phyloP scores from a whole-genome alignment of 2,888 invertebrate species.

The Gisinianus flammeolus region DNA sequence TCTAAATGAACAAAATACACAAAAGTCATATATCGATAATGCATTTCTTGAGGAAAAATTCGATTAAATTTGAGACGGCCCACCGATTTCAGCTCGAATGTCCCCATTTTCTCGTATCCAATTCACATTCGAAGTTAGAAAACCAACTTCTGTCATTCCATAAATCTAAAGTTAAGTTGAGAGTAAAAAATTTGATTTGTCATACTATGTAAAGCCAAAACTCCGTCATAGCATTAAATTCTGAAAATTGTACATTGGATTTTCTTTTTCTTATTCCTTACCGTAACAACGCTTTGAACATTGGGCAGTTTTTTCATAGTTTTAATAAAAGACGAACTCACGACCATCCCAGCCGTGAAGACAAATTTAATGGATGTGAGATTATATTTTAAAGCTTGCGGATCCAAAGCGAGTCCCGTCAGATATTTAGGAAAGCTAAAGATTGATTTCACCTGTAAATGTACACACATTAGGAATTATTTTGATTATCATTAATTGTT shows the following conservation, averaged over 20 bases:
- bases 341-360: conserved; percentile 47
- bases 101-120: conserved; percentile 27
- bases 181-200: no score
- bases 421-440: conserved; percentile 55
- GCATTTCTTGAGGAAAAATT: not conserved
- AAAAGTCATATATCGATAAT: not conserved
- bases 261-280: conserved; percentile 22
- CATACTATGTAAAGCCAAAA: no score
- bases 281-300: conserved; percentile 41
- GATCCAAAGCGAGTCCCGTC: conserved; percentile 44
- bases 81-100: not conserved
- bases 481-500: not conserved
- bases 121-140: conserved; percentile 44
- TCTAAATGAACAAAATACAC: not conserved
- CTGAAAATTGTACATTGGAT: no score
- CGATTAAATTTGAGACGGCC: not conserved
- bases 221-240: no score
- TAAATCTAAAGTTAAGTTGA: no score
- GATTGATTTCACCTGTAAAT: conserved; percentile 47
- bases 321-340: conserved; percentile 42
- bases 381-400: conserved; percentile 45
- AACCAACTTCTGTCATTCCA: conserved; percentile 53
- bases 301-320: conserved; percentile 40
- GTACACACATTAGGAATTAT: no score
- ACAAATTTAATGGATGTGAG: conserved; percentile 42